phyloP scores from a whole-genome alignment of 2,113 vertebrate species.

The Tragelaphus strepsiceros region DNA sequence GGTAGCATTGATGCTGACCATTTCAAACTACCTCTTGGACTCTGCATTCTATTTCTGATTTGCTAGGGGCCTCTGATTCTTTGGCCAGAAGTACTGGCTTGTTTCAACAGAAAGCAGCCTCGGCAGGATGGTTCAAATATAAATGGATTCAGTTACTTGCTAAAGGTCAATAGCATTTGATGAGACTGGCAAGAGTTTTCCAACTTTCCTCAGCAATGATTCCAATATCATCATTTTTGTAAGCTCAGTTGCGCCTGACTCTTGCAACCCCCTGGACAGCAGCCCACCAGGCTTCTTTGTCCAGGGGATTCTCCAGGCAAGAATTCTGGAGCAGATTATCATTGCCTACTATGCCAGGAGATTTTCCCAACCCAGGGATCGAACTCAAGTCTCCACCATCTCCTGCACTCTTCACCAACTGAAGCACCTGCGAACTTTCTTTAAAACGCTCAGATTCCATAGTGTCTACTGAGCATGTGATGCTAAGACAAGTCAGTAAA shows the following conservation, averaged over 20 bases:
- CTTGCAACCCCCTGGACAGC: neutral
- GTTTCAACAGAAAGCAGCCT: neutral
- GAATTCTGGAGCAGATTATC: neutral
- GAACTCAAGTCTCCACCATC: neutral
- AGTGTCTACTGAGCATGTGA: rapidly evolving
- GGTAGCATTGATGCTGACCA: rapidly evolving
- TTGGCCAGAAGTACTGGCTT: neutral
- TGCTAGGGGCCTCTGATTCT: neutral
- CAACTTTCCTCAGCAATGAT: no score
- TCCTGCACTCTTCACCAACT: neutral
- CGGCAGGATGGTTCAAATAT: neutral
- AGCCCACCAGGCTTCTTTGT: neutral
- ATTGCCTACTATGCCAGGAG: neutral
- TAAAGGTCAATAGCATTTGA: neutral
- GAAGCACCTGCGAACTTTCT: neutral
- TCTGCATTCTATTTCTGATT: neutral
- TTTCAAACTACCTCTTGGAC: neutral
- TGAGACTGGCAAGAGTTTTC: neutral
- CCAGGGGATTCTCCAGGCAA: neutral
- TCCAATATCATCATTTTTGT: neutral
- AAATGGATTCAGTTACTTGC: neutral
- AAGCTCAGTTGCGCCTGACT: neutral
- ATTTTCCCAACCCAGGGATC: neutral
- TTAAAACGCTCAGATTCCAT: neutral
- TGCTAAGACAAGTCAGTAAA: neutral